A percentile compares a stretch with the other conserved stretches of the same genome.
These are phyloP conservation scores for Meiosimyza decipiens DNA, from an alignment of 2,888 invertebrate species.

Conservation along the genomic window DNA sequence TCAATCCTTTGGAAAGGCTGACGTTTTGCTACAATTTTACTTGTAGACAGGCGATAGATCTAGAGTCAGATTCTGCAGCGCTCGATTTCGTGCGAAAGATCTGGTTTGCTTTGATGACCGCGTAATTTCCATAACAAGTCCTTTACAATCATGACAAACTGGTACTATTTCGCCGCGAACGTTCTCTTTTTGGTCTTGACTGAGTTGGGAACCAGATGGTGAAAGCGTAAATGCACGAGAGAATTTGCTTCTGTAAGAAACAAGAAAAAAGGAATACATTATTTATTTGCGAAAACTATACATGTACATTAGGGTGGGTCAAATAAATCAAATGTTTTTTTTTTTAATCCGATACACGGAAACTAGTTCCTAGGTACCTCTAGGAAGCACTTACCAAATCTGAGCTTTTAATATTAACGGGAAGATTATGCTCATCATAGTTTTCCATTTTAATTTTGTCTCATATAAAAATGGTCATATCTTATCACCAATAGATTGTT, in stretches of 20 bases:
- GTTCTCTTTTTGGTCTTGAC: conserved; percentile 71
- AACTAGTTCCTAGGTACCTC: too few relatives aligned
- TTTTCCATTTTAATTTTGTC: too few relatives aligned
- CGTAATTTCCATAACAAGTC: conserved; percentile 93
- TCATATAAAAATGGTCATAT: too few relatives aligned
- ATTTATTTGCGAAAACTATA: too few relatives aligned
- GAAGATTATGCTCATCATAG: too few relatives aligned
- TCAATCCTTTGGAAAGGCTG: too few relatives aligned
- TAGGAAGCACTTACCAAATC: too few relatives aligned
- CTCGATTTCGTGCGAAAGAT: conserved; percentile 84
- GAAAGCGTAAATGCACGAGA: conserved; percentile 72
- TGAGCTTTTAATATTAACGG: too few relatives aligned
- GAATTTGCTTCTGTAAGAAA: conserved; percentile 70
- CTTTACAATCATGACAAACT: conserved; percentile 94
- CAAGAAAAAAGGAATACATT: background rate
- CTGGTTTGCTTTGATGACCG: conserved; percentile 82
- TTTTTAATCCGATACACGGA: too few relatives aligned
- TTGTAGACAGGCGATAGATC: conserved; percentile 86
- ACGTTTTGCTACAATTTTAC: conserved; percentile 40
- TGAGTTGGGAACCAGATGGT: conserved; percentile 67
- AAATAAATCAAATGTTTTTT: too few relatives aligned
- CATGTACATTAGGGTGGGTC: too few relatives aligned
- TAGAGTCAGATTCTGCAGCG: conserved; percentile 82
- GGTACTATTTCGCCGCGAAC: conserved; percentile 84
- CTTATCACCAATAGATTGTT: too few relatives aligned